Percentiles rank a stretch among this genome's conserved stretches.
phyloP scores from a whole-genome alignment of 1,140 invertebrate genomes.

The Micrasema longulum region DNA sequence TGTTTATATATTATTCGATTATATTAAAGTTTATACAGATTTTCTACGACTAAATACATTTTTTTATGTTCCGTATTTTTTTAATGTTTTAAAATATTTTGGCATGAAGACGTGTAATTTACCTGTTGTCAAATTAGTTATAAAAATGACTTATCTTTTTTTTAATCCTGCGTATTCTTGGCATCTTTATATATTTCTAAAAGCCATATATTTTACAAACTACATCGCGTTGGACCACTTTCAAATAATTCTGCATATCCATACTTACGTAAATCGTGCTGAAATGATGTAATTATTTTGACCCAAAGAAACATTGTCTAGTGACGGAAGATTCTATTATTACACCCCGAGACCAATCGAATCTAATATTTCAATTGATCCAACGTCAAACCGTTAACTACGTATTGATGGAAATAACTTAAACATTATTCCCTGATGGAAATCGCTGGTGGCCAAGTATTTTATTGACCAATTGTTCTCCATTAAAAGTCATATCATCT shows the following conservation, averaged over 20 bases:
- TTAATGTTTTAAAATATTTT: too few species aligned
- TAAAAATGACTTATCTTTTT: too few species aligned
- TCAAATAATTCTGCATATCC: constrained; percentile 21
- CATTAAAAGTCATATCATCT: constrained; percentile 30
- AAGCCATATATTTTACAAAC: too few species aligned
- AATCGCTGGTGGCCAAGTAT: constrained; percentile 23
- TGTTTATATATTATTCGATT: too few species aligned
- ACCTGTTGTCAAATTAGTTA: not conserved
- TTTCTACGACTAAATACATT: not conserved
- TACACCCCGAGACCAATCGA: constrained; percentile 19
- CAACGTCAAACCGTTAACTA: constrained; percentile 22
- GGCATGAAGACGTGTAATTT: not conserved
- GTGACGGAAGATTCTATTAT: constrained; percentile 23
- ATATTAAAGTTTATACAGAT: too few species aligned
- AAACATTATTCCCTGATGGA: constrained; percentile 5
- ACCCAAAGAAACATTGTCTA: constrained; percentile 16
- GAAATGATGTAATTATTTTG: constrained; percentile 12
- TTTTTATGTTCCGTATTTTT: too few species aligned
- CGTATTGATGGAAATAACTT: constrained; percentile 28
- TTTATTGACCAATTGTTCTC: constrained; percentile 34
- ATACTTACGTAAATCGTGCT: constrained; percentile 1
- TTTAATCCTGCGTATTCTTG: constrained; percentile 25
- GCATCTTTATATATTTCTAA: not conserved
- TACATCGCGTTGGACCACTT: constrained; percentile 2
- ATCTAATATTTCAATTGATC: constrained; percentile 30